Base-by-base conservation (phyloP, 2,797 vertebrate species). In the Tauraco hartlaubi region DNA sequence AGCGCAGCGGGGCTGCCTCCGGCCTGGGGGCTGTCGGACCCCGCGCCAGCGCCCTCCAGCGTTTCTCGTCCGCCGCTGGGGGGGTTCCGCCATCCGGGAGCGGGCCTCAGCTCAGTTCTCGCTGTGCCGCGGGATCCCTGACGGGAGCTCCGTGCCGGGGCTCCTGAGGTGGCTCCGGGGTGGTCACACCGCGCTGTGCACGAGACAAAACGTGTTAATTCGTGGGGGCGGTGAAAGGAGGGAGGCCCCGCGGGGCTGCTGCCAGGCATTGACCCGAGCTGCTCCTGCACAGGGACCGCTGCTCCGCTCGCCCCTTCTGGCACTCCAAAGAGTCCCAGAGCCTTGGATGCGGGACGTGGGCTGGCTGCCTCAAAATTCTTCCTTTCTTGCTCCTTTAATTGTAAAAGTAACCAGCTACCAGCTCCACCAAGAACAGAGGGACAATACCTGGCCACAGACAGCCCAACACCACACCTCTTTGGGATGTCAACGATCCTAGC, bases 21-120 rank as follows among this genome's bases (percentile, higher is more conserved):
- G 22, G 46, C 9, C 14, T 6, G 41, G 16, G 22, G 9, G 10
- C 44, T 58, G 10, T 9, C 15, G 15, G 7, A 35, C 2, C 9
- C 23, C 11, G 10, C 25, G n/a, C 3, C 7, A 0, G 35, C 43
- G 31, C 5, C 5, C 11, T 10, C 11, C 17, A 6, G 33, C 21
- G 1, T 17, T 19, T 1, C 21, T n/a, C 5, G 6, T 2, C 1
- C 7, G 8, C 7, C 4, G 7, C 17, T 15, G 75, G 9, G 22
- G 18, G 48, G 25, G 4, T 15, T 19, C 14, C 62, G 2, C 7
- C 9, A 5, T 4, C 9, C 6, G 2, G 5, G 16, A 10, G 12
- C 4, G 48, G 41, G 59, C 29, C 23, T 19, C 28, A 4, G 26
- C 26, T 33, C 15, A 1, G 15, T 13, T 41, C 25, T 7, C 2